Evolutionary conservation across 2,113 vertebrate species (phyloP).

Genomic region (Neotragus moschatus): DNA sequence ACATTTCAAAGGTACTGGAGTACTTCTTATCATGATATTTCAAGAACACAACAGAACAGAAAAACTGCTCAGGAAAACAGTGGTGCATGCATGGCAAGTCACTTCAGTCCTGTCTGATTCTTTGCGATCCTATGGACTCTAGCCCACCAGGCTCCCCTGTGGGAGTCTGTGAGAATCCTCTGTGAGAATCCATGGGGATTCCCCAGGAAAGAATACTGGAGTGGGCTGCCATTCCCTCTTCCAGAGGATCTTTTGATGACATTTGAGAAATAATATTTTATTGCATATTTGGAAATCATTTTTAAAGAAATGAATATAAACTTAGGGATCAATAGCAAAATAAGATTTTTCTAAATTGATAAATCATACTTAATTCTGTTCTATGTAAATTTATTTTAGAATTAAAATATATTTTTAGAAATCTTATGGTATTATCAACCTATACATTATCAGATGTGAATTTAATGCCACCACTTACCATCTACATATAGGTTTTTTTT

Average conservation of each 20-base stretch:
- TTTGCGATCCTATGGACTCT: background rate
- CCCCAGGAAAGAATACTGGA: background rate
- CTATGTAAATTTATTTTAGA: background rate
- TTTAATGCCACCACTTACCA: background rate
- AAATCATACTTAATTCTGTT: background rate
- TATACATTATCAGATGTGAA: background rate
- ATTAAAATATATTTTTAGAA: background rate
- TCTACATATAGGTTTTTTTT: background rate
- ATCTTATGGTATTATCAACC: background rate
- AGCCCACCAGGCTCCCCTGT: background rate
- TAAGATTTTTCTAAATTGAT: background rate
- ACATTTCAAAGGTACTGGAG: background rate
- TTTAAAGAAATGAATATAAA: background rate
- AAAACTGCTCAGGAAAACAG: constrained; percentile 11
- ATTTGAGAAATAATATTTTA: background rate
- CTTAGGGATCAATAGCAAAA: background rate
- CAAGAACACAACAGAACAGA: background rate
- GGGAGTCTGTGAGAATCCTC: background rate
- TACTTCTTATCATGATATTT: background rate
- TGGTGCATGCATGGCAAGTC: background rate
- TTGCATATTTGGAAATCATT: background rate
- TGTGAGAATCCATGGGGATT: background rate
- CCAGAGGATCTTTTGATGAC: background rate
- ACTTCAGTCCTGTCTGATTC: background rate
- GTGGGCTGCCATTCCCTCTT: background rate